Conservation (phyloP, 2,888 invertebrate species). For the Rotaria magnacalcarata region DNA sequence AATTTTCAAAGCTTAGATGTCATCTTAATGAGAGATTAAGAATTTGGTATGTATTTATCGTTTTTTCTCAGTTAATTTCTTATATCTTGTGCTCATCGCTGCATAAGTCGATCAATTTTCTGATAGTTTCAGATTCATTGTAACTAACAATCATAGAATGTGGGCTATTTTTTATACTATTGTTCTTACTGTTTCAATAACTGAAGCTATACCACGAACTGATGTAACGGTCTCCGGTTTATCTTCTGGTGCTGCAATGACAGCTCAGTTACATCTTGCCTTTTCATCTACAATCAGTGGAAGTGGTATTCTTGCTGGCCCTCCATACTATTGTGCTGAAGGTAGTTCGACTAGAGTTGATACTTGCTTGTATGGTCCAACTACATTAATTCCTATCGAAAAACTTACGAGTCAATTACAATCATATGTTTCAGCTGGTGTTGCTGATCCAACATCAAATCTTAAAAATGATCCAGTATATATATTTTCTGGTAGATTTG, state of each 20-base stretch:
- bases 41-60: not conserved
- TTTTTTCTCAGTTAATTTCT: not conserved
- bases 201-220: not conserved
- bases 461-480: conserved; percentile 41
- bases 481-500: conserved; percentile 42
- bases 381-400: not conserved
- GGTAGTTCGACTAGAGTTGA: not conserved
- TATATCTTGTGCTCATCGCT: too few species aligned
- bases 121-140: too few species aligned
- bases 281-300: not conserved
- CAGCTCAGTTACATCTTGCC: not conserved
- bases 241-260: not conserved
- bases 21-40: too few species aligned
- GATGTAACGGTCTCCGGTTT: not conserved
- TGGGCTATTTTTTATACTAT: not conserved
- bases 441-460: conserved; percentile 36
- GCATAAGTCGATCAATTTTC: too few species aligned
- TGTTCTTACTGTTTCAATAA: not conserved
- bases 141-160: not conserved
- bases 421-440: not conserved
- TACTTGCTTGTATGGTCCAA: not conserved
- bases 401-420: not conserved
- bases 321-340: not conserved
- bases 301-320: conserved; percentile 8
- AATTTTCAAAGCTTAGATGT: too few species aligned